A percentile compares a stretch with the other conserved stretches of the same genome.
phyloP scores from a whole-genome alignment of 2,113 vertebrate genomes.

The Ciconia boyciana region DNA sequence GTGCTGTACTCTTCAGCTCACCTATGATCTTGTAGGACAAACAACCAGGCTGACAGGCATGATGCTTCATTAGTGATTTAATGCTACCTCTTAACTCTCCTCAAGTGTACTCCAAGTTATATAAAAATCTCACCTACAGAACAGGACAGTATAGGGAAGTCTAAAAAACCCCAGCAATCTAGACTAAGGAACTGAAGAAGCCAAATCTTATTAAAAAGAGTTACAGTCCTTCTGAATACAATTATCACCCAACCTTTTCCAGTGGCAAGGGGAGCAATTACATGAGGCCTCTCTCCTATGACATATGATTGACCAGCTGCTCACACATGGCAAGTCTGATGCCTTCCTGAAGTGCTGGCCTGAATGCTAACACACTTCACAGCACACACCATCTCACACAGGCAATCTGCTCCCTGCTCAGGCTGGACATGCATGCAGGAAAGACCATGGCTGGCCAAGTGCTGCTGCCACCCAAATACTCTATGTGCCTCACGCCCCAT shows the following conservation, averaged over 20 bases:
- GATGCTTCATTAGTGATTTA: not conserved
- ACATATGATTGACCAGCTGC: not conserved
- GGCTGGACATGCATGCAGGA: not conserved
- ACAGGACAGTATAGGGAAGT: not conserved
- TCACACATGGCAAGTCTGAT: not conserved
- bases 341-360: not conserved
- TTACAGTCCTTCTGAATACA: not conserved
- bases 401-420: not conserved
- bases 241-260: not conserved
- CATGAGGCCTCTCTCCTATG: not conserved
- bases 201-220: not conserved
- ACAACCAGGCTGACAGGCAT: not conserved
- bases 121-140: not conserved
- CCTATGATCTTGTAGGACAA: fast-evolving
- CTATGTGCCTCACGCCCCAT: not conserved
- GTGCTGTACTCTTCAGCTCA: not conserved
- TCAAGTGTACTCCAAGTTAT: not conserved
- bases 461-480: not conserved
- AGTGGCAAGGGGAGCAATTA: not conserved
- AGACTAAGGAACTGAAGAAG: not conserved
- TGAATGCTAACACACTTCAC: not conserved
- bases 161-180: not conserved
- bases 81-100: not conserved
- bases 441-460: not conserved
- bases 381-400: fast-evolving